Percentiles rank a stretch among this genome's conserved stretches.
Evolutionary conservation across 2,113 vertebrate species (phyloP).

Genomic region (Scartelaos histophorus): DNA sequence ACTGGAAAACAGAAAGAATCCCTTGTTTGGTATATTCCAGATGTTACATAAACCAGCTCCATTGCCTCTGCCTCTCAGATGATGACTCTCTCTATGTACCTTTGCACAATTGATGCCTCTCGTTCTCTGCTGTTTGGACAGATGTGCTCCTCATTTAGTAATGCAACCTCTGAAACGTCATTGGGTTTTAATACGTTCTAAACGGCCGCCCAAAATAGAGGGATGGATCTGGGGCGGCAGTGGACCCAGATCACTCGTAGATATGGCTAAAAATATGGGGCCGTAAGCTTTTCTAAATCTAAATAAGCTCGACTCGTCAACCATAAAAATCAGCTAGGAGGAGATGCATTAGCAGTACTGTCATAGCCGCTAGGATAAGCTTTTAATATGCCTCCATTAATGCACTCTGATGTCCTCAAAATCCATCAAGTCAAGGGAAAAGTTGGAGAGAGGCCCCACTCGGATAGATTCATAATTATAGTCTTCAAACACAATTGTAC

Average conservation of each 20-base stretch:
- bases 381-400: slow-evolving; percentile 47
- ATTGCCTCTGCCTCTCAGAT: slow-evolving; percentile 1
- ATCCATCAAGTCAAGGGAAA: slow-evolving; percentile 19
- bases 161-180: slow-evolving; percentile 39
- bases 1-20: background rate
- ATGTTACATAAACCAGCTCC: slow-evolving; percentile 15
- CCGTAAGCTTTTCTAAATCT: slow-evolving; percentile 49
- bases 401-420: slow-evolving; percentile 27
- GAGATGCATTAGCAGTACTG: slow-evolving; percentile 50
- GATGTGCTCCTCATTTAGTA: slow-evolving; percentile 57
- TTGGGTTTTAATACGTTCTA: slow-evolving; percentile 55
- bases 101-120: slow-evolving; percentile 18
- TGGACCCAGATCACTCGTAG: slow-evolving; percentile 53
- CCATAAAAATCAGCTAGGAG: slow-evolving; percentile 27
- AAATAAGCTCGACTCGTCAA: slow-evolving; percentile 47
- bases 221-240: slow-evolving; percentile 51
- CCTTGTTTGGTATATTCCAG: background rate
- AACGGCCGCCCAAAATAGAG: slow-evolving; percentile 60
- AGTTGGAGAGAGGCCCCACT: slow-evolving; percentile 11
- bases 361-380: slow-evolving; percentile 30
- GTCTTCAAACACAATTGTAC: background rate
- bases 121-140: slow-evolving; percentile 40
- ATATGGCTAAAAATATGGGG: slow-evolving; percentile 44
- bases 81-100: slow-evolving; percentile 24
- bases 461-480: background rate